Conservation (phyloP, 2,888 invertebrate species). For the Ctena decussata region DNA sequence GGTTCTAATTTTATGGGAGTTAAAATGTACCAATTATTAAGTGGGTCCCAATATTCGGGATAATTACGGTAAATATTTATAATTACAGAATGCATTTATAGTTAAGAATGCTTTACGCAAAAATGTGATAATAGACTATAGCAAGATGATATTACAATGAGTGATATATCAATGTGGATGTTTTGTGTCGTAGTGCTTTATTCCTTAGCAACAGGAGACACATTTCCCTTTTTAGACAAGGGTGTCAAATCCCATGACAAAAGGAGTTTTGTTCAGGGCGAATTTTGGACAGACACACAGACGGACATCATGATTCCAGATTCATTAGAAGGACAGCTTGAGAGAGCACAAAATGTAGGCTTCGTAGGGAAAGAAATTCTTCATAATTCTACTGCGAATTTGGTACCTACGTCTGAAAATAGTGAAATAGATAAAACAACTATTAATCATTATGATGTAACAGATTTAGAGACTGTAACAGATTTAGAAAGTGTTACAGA, state of each 20-base stretch:
- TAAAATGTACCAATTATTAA: no score
- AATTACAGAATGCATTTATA: no score
- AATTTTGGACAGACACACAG: neutral
- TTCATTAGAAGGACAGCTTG: neutral
- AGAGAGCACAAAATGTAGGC: neutral
- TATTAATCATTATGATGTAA: neutral
- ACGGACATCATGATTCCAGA: neutral
- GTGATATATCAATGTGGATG: constrained; percentile 33
- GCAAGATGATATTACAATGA: constrained; percentile 54
- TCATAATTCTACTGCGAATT: neutral
- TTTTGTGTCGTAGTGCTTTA: constrained; percentile 30
- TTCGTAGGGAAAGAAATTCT: neutral
- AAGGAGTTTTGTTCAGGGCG: neutral
- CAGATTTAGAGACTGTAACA: neutral
- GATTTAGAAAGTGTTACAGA: no score
- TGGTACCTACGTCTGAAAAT: neutral
- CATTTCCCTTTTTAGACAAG: neutral
- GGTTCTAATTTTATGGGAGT: no score
- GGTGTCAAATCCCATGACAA: neutral
- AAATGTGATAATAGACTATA: neutral
- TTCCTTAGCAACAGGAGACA: neutral
- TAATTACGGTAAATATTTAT: no score
- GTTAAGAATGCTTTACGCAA: no score
- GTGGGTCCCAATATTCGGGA: no score
- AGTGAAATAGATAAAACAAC: neutral